Evolutionary conservation across 2,797 vertebrate genomes (phyloP), one percentile per base, ranked within the genome.

Genomic region (Octomys mimax): DNA sequence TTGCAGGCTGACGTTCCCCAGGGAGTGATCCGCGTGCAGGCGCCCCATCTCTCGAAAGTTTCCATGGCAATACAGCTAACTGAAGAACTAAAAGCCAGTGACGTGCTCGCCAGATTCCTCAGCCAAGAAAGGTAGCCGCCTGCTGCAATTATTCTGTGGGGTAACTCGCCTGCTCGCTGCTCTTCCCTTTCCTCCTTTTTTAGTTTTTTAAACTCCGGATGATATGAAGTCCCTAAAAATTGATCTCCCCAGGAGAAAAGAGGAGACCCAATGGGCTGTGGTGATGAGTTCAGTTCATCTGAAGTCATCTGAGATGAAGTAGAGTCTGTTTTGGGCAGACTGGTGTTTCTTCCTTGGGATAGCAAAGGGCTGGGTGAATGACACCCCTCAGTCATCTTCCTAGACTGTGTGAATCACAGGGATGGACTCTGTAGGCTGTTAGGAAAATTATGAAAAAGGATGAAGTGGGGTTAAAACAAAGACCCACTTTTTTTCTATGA

Each of bases 11-110:
- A 99, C 88, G 98, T 98, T 95, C 99, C 99, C 95, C 99, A 99
- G 98, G 99, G 99, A 96, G 99, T 99, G 95, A 99, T 99, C 97
- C 99, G 99, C 97, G 99, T 99, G 75, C 99, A 99, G 93, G 99
- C 99, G 0, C 99, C 99, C 49, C 99, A 99, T 98, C 99, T 99
- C 98, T 99, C 98, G 2, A 99, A 99, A 98, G 99, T 99, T 97
- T 99, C 99, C 93, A 99, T 99, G 99, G 99, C 99, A n/a, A 98
- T 99, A 95, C 99, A 99, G 98, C 99, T 99, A 80, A 99, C 99
- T 0, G 99, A 99, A 98, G 99, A 99, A 78, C 98, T 99, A 93
- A 99, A 99, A 98, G 99, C 99, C 0, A 97, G 99, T 49, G 99
- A 99, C 97, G 98, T 99, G 49, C 98, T 99, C 88, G 98, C 99